A percentile compares a stretch with the other conserved stretches of the same genome.
Conservation (phyloP, 2,113 vertebrate species). For the Zosterops hypoxanthus region DNA sequence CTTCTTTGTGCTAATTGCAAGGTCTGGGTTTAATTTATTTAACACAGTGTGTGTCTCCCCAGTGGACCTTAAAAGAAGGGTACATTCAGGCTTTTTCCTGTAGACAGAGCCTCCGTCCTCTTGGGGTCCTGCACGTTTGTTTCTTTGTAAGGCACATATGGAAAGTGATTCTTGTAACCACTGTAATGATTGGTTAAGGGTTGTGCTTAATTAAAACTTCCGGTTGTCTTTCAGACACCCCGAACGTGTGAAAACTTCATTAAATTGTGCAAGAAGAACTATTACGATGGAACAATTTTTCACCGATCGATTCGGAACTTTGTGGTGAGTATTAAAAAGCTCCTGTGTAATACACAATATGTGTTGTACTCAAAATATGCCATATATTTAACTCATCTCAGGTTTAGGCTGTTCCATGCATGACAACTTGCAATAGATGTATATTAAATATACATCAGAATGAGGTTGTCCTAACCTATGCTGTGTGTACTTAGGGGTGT, state of each 20-base stretch:
- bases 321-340: slow-evolving; percentile 80
- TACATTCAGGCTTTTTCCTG: not conserved
- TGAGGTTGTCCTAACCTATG: not conserved
- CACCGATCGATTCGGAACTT: slow-evolving; percentile 97
- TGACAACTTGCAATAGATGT: not conserved
- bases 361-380: not conserved
- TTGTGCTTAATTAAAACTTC: not conserved
- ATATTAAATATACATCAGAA: not conserved
- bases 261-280: slow-evolving; percentile 90
- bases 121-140: not conserved
- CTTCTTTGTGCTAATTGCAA: not conserved
- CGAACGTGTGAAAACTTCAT: slow-evolving; percentile 95
- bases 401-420: not conserved
- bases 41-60: not conserved
- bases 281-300: slow-evolving; percentile 90
- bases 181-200: not conserved
- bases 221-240: slow-evolving; percentile 80
- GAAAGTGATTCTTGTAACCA: not conserved
- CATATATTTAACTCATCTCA: not conserved
- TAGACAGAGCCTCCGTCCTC: not conserved
- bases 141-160: not conserved
- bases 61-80: not conserved
- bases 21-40: not conserved
- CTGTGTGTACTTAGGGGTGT: not conserved
- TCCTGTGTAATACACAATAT: not conserved